A percentile compares a stretch with the other conserved stretches of the same genome.
These are phyloP conservation scores for Elysia crispata DNA, from an alignment of 2,888 invertebrate species.

Conservation along the genomic window DNA sequence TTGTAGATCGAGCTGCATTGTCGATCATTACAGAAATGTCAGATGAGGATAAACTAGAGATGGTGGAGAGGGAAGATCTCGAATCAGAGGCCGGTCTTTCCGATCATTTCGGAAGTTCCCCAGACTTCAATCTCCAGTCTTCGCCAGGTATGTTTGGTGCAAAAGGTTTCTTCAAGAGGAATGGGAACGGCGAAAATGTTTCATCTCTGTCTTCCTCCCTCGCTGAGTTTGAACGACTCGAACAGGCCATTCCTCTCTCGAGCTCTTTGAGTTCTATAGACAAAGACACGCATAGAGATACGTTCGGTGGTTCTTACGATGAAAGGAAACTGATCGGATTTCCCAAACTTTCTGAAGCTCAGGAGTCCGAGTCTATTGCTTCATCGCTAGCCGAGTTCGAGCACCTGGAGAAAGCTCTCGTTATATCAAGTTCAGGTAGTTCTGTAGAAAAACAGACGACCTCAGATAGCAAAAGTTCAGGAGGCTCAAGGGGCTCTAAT, in stretches of 20 bases:
- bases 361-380: slow-evolving; percentile 92
- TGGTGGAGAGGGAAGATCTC: slow-evolving; percentile 81
- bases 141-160: slow-evolving; percentile 83
- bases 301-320: slow-evolving; percentile 68
- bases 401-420: slow-evolving; percentile 89
- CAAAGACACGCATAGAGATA: slow-evolving; percentile 61
- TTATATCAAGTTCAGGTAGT: slow-evolving; percentile 60
- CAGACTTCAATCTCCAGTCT: slow-evolving; percentile 82
- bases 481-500: slow-evolving; percentile 50
- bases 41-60: slow-evolving; percentile 78
- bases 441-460: slow-evolving; percentile 77
- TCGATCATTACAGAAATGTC: slow-evolving; percentile 73
- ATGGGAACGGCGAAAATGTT: slow-evolving; percentile 92
- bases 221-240: slow-evolving; percentile 95
- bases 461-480: slow-evolving; percentile 69
- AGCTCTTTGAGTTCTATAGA: slow-evolving; percentile 84
- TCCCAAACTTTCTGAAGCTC: slow-evolving; percentile 35
- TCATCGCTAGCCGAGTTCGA: slow-evolving; percentile 94
- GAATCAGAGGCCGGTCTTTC: slow-evolving; percentile 81
- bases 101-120: slow-evolving; percentile 83
- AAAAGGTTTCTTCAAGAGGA: slow-evolving; percentile 84
- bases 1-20: slow-evolving; percentile 68
- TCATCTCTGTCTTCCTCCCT: slow-evolving; percentile 90
- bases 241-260: slow-evolving; percentile 83
- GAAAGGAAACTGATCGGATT: slow-evolving; percentile 55